phyloP scores from a whole-genome alignment of 1,140 invertebrate genomes.

The Luehdorfia chinensis region DNA sequence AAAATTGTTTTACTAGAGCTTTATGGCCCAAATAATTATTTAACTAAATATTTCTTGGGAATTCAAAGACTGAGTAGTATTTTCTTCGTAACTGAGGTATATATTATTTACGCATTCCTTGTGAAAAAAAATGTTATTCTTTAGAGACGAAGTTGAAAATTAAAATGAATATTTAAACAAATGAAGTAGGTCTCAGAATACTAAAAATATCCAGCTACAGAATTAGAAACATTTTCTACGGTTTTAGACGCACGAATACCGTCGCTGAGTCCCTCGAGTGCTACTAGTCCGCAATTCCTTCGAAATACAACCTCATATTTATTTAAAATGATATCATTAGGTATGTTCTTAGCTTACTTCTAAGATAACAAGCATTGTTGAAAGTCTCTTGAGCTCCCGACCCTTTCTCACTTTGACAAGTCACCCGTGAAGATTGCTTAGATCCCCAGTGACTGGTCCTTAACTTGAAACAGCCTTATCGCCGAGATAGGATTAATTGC shows the following conservation, averaged over 20 bases:
- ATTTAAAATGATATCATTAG: slow-evolving; percentile 70
- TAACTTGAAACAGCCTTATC: slow-evolving; percentile 72
- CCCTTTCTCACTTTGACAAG: slow-evolving; percentile 75
- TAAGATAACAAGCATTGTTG: slow-evolving; percentile 76
- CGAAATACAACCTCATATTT: slow-evolving; percentile 39
- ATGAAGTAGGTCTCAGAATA: slow-evolving; percentile 14
- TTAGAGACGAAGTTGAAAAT: slow-evolving; percentile 3
- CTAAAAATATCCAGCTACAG: slow-evolving; percentile 10
- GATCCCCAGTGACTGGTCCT: slow-evolving; percentile 68
- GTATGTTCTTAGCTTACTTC: slow-evolving; percentile 62
- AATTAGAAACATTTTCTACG: slow-evolving; percentile 14
- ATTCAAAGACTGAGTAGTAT: too few relatives aligned
- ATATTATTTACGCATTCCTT: too few relatives aligned
- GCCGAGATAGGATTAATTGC: slow-evolving; percentile 70
- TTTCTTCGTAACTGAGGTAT: too few relatives aligned
- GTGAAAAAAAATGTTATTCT: slow-evolving; percentile 5
- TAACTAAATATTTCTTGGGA: too few relatives aligned
- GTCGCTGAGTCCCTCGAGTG: slow-evolving; percentile 15
- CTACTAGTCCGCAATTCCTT: slow-evolving; percentile 20
- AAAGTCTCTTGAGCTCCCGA: slow-evolving; percentile 70
- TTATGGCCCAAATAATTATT: too few relatives aligned
- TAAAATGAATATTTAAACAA: slow-evolving; percentile 16
- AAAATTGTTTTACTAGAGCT: too few relatives aligned
- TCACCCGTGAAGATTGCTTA: slow-evolving; percentile 75
- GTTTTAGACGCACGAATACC: slow-evolving; percentile 4